phyloP scores from a whole-genome alignment of 2,888 invertebrate species.

The Spilosoma lubricipeda region DNA sequence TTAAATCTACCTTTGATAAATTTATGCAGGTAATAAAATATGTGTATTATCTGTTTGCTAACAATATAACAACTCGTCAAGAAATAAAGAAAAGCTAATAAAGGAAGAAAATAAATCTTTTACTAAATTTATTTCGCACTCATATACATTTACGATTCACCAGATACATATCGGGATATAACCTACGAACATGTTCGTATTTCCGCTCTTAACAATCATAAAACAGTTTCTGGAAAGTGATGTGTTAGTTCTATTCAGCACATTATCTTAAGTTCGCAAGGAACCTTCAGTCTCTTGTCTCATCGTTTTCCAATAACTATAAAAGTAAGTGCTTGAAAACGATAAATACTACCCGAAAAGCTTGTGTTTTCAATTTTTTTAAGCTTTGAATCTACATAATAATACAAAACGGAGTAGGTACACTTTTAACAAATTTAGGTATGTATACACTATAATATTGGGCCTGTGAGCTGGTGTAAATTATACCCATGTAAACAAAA shows the following conservation, averaged over 20 bases:
- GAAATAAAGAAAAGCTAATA: neutral
- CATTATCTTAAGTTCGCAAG: slow-evolving; percentile 45
- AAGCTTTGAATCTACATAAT: slow-evolving; percentile 11
- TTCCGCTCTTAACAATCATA: slow-evolving; percentile 32
- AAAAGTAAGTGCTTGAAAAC: slow-evolving; percentile 53
- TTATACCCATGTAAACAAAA: too few relatives aligned
- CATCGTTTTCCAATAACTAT: slow-evolving; percentile 50
- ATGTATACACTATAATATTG: too few relatives aligned
- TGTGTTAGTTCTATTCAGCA: slow-evolving; percentile 29
- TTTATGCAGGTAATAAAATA: neutral
- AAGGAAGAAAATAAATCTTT: neutral
- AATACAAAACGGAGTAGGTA: neutral
- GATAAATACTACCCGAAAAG: slow-evolving; percentile 50
- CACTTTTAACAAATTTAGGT: neutral
- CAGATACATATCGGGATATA: slow-evolving; percentile 16
- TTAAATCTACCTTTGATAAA: neutral
- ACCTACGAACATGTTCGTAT: slow-evolving; percentile 35
- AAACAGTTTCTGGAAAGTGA: slow-evolving; percentile 34
- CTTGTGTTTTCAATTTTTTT: slow-evolving; percentile 57
- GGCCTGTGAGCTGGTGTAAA: too few relatives aligned
- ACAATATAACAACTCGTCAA: too few relatives aligned
- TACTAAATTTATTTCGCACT: neutral
- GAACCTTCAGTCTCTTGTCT: slow-evolving; percentile 46
- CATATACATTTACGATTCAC: slow-evolving; percentile 1
- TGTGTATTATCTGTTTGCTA: neutral